Evolutionary conservation across 2,797 vertebrate species (phyloP).

Genomic region (Apogon talboti): DNA sequence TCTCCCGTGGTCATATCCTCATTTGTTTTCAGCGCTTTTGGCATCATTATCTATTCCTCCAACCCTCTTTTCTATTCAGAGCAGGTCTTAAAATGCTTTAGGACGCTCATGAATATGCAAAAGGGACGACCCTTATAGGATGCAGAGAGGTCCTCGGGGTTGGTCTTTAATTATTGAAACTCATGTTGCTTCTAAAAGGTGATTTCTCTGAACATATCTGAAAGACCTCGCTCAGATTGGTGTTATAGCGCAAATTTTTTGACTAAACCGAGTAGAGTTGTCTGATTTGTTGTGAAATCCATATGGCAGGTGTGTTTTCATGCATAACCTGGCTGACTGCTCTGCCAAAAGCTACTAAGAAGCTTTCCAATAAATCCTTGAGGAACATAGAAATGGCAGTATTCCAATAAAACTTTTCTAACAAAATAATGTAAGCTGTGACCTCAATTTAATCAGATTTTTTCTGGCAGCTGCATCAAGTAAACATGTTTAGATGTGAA

Average conservation of each 20-base stretch:
- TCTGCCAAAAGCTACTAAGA: constrained; percentile 21
- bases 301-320: constrained; percentile 41
- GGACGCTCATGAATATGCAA: constrained; percentile 80
- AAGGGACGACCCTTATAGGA: constrained; percentile 46
- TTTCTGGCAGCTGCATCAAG: neutral
- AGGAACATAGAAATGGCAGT: constrained; percentile 6
- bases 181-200: constrained; percentile 55
- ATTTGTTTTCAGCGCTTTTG: constrained; percentile 66
- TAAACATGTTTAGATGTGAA: neutral
- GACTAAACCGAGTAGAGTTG: constrained; percentile 31
- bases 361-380: constrained; percentile 19
- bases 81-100: constrained; percentile 68
- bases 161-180: constrained; percentile 64
- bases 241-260: constrained; percentile 28
- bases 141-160: constrained; percentile 61
- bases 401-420: constrained; percentile 9
- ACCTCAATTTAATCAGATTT: constrained; percentile 12
- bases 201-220: constrained; percentile 40
- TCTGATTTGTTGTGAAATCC: constrained; percentile 42
- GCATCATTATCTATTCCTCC: constrained; percentile 49
- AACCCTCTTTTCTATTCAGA: constrained; percentile 64
- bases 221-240: constrained; percentile 21
- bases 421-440: constrained; percentile 2
- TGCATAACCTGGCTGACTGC: constrained; percentile 20
- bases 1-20: constrained; percentile 65